These are phyloP conservation scores for Chloroceryle inda DNA, from an alignment of 2,797 vertebrate species.

Conservation along the genomic window DNA sequence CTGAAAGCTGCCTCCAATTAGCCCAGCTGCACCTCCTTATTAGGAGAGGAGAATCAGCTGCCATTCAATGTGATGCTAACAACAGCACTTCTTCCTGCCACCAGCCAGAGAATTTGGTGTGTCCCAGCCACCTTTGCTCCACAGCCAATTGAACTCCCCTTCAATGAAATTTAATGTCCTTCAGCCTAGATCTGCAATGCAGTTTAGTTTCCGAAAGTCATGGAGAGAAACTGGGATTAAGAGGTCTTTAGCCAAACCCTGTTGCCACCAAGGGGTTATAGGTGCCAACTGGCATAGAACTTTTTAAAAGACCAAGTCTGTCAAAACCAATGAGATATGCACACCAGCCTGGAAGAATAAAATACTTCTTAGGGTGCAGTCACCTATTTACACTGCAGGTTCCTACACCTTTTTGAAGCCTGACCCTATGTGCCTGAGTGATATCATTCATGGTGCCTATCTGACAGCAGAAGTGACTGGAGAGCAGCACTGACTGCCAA, in stretches of 20 bases:
- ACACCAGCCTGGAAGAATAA: background rate
- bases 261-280: background rate
- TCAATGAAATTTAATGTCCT: background rate
- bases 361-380: background rate
- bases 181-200: background rate
- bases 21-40: conserved; percentile 58
- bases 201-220: background rate
- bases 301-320: background rate
- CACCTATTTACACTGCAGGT: background rate
- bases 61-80: background rate
- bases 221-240: background rate
- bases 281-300: background rate
- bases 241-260: background rate
- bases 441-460: background rate
- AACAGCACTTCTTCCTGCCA: background rate
- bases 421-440: background rate
- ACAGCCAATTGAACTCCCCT: background rate
- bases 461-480: background rate
- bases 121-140: background rate
- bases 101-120: conserved; percentile 14
- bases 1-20: conserved; percentile 59
- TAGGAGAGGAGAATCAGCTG: conserved; percentile 15
- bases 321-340: background rate
- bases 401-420: background rate
- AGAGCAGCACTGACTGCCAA: background rate